These are phyloP conservation scores for Scaptomyza pallida DNA, from an alignment of 1,140 invertebrate species.

Conservation along the genomic window DNA sequence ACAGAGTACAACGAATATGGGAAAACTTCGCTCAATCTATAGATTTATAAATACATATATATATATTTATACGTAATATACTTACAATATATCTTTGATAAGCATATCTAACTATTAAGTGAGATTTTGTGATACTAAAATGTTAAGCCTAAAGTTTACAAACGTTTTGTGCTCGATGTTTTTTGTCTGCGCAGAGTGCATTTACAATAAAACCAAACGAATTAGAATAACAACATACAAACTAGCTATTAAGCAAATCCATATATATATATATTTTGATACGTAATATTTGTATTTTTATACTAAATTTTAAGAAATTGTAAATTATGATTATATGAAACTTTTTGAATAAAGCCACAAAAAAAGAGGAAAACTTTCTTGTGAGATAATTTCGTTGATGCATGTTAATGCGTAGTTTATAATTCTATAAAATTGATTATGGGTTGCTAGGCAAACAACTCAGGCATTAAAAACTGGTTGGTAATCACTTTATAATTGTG, in stretches of 20 bases:
- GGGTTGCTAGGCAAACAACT: constrained; percentile 43
- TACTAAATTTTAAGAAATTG: constrained; percentile 49
- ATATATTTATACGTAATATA: constrained; percentile 51
- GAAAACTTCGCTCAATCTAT: constrained; percentile 79
- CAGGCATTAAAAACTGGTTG: constrained; percentile 14
- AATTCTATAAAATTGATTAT: constrained; percentile 16
- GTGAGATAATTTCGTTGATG: constrained; percentile 2
- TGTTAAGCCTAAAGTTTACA: constrained; percentile 78
- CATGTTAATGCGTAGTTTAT: constrained; percentile 9
- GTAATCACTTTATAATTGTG: constrained; percentile 75
- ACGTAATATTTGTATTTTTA: constrained; percentile 66
- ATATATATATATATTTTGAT: constrained; percentile 64
- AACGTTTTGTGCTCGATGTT: constrained; percentile 60
- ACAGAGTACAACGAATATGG: constrained; percentile 78
- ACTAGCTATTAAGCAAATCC: constrained; percentile 27
- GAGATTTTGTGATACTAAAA: constrained; percentile 75
- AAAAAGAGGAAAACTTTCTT: constrained; percentile 10
- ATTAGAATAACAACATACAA: constrained; percentile 19
- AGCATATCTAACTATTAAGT: constrained; percentile 61
- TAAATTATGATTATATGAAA: constrained; percentile 33
- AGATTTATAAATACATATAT: constrained; percentile 26
- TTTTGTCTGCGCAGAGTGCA: constrained; percentile 49
- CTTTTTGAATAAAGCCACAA: constrained; percentile 32
- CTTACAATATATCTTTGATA: constrained; percentile 68
- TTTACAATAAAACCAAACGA: constrained; percentile 51